Conservation (phyloP, 1,140 invertebrate species). For the Atta cephalotes region DNA sequence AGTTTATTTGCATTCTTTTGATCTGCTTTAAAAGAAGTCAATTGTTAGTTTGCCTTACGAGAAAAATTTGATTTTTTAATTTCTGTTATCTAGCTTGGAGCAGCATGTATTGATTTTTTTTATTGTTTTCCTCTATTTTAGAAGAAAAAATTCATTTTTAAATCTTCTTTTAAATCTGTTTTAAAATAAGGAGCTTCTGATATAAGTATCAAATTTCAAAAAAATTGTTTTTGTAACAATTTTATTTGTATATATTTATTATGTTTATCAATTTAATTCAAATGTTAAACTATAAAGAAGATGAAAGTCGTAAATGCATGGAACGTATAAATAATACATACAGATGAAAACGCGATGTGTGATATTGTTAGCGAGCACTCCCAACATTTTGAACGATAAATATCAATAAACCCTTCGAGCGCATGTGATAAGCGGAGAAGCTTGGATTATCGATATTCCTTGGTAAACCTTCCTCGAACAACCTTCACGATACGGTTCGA, state of each 20-base stretch:
- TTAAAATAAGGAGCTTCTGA: not conserved
- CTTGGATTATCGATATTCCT: constrained; percentile 58
- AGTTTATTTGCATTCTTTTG: constrained; percentile 55
- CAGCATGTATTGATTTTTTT: not conserved
- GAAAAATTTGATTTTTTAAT: constrained; percentile 29
- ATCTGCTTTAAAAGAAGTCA: constrained; percentile 40
- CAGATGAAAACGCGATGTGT: constrained; percentile 33
- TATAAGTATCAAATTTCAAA: not conserved
- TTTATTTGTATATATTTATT: not conserved
- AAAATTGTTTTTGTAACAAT: not conserved
- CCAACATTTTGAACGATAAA: constrained; percentile 50
- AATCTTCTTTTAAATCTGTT: not conserved
- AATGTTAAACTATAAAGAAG: not conserved
- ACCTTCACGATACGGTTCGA: constrained; percentile 43
- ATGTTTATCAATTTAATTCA: not conserved
- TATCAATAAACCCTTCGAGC: constrained; percentile 49
- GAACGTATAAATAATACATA: constrained; percentile 32
- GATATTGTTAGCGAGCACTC: constrained; percentile 51
- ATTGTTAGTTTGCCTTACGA: constrained; percentile 41
- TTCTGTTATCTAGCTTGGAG: not conserved
- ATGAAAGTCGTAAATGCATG: not conserved
- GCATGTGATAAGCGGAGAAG: constrained; percentile 49
- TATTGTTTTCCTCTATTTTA: not conserved
- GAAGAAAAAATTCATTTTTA: not conserved
- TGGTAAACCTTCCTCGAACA: constrained; percentile 53